Percentiles rank a stretch among this genome's conserved stretches.
These are phyloP conservation scores for Litoditis marina DNA, from an alignment of 2,888 invertebrate genomes.

Conservation along the genomic window DNA sequence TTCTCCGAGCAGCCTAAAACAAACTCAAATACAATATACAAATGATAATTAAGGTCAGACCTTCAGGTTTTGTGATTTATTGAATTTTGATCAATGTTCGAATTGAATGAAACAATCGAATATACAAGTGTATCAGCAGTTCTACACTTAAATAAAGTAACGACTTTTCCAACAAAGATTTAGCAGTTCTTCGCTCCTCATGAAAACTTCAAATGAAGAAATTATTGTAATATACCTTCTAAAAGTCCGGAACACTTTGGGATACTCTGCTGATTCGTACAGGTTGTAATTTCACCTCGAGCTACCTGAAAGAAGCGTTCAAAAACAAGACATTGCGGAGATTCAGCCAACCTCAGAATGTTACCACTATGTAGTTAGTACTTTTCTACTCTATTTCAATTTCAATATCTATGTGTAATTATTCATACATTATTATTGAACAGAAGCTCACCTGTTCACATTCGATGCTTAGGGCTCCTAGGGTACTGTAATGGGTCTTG, in stretches of 20 bases:
- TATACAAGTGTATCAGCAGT: too few relatives aligned
- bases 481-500: conserved; percentile 32
- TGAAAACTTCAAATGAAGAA: background rate
- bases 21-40: background rate
- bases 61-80: background rate
- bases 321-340: background rate
- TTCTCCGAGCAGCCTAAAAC: conserved; percentile 50
- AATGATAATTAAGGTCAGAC: background rate
- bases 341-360: too few relatives aligned
- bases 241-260: conserved; percentile 38
- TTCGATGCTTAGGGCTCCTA: conserved; percentile 43
- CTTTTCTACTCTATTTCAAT: too few relatives aligned
- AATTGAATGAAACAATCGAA: too few relatives aligned
- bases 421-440: too few relatives aligned
- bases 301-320: conserved; percentile 19
- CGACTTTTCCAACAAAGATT: too few relatives aligned
- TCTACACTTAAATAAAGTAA: too few relatives aligned
- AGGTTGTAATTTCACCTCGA: conserved; percentile 30
- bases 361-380: too few relatives aligned
- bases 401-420: too few relatives aligned
- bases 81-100: too few relatives aligned
- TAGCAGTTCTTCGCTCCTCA: too few relatives aligned
- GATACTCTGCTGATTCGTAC: conserved; percentile 40
- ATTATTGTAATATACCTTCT: conserved; percentile 22
- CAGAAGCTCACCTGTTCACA: conserved; percentile 39